phyloP scores from a whole-genome alignment of 2,113 vertebrate genomes.

The Chionis minor region DNA sequence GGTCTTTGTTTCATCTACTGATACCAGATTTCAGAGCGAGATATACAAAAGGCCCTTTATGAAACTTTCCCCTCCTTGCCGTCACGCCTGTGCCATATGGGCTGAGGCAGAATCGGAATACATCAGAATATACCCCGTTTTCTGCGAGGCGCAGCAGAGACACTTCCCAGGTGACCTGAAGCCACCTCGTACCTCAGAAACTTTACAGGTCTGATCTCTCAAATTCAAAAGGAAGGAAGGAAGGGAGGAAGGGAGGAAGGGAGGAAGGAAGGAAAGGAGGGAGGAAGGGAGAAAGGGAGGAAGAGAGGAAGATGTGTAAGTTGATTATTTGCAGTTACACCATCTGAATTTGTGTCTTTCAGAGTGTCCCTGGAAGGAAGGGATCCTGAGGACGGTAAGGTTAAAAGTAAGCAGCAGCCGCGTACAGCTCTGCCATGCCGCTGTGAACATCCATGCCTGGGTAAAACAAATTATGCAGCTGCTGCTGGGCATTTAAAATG shows the following conservation, averaged over 20 bases:
- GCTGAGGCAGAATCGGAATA: not conserved
- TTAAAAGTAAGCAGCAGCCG: not conserved
- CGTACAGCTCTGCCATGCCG: accelerated
- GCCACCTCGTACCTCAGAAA: not conserved
- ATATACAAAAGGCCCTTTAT: not conserved
- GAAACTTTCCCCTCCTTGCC: not conserved
- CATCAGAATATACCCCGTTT: not conserved
- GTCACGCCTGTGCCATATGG: not conserved
- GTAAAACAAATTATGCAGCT: conserved; percentile 14
- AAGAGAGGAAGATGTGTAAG: not conserved
- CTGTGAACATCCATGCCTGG: not conserved
- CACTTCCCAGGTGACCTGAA: accelerated
- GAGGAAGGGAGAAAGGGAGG: not conserved
- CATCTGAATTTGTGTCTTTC: not conserved
- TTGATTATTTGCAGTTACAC: not conserved
- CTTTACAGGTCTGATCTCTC: not conserved
- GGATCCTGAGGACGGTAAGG: not conserved
- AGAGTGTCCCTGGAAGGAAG: not conserved
- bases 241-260: too few species aligned
- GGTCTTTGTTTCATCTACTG: not conserved
- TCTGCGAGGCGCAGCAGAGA: not conserved
- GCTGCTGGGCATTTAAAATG: conserved; percentile 42
- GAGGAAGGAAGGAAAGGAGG: not conserved
- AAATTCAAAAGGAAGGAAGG: not conserved
- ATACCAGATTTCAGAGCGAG: not conserved